Evolutionary conservation across 2,113 vertebrate species (phyloP), one percentile per base, ranked within the genome.

Genomic region (Nipponia nippon): DNA sequence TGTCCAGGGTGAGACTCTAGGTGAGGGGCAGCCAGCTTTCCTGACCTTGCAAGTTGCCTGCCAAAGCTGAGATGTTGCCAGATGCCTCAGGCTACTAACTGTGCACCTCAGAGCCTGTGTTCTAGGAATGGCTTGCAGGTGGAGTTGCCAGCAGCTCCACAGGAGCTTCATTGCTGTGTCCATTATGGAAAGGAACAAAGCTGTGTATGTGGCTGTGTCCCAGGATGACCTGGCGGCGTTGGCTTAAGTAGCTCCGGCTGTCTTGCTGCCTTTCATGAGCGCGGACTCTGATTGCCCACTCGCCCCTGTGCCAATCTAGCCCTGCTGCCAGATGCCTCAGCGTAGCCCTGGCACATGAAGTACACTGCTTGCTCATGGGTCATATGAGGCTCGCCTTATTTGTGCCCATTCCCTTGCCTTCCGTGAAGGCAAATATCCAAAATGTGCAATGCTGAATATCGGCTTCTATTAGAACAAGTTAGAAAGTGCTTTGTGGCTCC

Each of bases 41-140:
- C 81, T 72, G 78, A 52, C 71, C 86, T 87, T 11, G 17, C 56
- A 27, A 93, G 58, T 66, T 3, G 6, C 71, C 32, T 88, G 75
- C 88, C 92, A 85, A 71, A 65, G 53, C 49, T 0, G 0, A 65
- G 71, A 53, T 27, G 29, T 61, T 90, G 85, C 79, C 79, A 80
- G 83, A 42, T 77, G 83, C 86, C 67, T 83, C 3, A 1, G 55
- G 90, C 85, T 90, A 56, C 62, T 52, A 69, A 77, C 62, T 1
- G 1, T 0, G 3, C 66, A 87, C 83, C 93, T 95, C 49, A 2
- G 75, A 90, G 71, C 29, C 16, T 0, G 2, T 0, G 0, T 66
- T 85, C 90, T 79, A 90, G 66, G 79, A 92, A n/a, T 6, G 17
- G 46, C 53, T 90, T 0, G 1, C 55, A 89, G 63, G 65, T 96